These are phyloP conservation scores for Pardosa pseudoannulata DNA, from an alignment of 2,888 invertebrate genomes.

Conservation along the genomic window DNA sequence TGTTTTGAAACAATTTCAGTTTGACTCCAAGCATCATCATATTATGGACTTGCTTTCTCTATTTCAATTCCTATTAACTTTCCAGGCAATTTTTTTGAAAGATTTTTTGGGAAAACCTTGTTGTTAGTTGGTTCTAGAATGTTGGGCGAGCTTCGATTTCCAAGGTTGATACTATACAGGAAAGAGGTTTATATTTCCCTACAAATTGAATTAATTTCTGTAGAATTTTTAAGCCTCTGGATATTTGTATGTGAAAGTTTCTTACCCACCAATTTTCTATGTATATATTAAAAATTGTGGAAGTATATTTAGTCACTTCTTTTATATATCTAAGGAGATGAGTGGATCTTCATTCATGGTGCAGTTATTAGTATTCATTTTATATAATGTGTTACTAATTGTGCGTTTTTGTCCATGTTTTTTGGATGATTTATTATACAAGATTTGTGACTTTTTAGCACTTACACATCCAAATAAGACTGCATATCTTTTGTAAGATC, in stretches of 20 bases:
- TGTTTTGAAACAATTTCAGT: slow-evolving; percentile 4
- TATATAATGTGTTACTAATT: slow-evolving; percentile 68
- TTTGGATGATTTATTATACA: slow-evolving; percentile 71
- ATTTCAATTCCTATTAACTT: slow-evolving; percentile 32
- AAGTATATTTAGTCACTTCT: slow-evolving; percentile 69
- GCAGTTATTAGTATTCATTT: slow-evolving; percentile 70
- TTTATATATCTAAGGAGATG: slow-evolving; percentile 53
- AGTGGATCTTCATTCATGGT: slow-evolving; percentile 49
- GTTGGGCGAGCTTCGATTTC: slow-evolving; percentile 6
- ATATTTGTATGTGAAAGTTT: slow-evolving; percentile 58
- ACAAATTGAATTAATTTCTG: slow-evolving; percentile 37
- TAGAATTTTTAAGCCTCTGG: slow-evolving; percentile 62
- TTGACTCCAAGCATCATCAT: slow-evolving; percentile 7
- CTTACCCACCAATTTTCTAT: slow-evolving; percentile 69
- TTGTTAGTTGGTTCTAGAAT: background rate
- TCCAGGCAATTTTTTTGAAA: slow-evolving; percentile 22
- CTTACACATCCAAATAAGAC: slow-evolving; percentile 68
- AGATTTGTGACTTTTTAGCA: slow-evolving; percentile 72
- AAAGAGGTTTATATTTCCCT: slow-evolving; percentile 14
- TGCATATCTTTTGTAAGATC: slow-evolving; percentile 70
- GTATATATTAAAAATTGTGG: slow-evolving; percentile 64
- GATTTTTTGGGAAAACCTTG: background rate
- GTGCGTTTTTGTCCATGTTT: slow-evolving; percentile 67
- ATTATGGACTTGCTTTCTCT: slow-evolving; percentile 10
- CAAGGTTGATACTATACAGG: background rate